A percentile compares a stretch with the other conserved stretches of the same genome.
These are phyloP conservation scores for Serrognathus titanus DNA, from an alignment of 2,888 invertebrate species.

Conservation along the genomic window DNA sequence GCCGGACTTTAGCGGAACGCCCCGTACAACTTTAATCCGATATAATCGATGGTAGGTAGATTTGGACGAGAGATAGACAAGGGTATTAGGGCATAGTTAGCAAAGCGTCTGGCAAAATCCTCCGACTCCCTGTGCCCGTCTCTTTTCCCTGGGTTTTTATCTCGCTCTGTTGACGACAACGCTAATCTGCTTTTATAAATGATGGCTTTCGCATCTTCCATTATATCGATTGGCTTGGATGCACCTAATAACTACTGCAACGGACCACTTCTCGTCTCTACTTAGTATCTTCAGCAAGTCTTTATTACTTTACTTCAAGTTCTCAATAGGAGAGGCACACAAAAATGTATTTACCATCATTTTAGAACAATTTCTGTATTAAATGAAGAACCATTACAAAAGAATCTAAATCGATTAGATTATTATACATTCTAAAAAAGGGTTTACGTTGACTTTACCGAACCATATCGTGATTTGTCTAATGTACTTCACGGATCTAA, in stretches of 20 bases:
- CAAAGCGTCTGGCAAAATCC: slow-evolving; percentile 34
- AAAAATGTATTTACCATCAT: too few relatives aligned
- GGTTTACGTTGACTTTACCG: too few relatives aligned
- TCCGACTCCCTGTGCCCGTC: slow-evolving; percentile 3
- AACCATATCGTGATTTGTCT: too few relatives aligned
- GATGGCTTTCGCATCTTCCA: slow-evolving; percentile 8
- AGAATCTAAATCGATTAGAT: too few relatives aligned
- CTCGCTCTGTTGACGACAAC: slow-evolving; percentile 6
- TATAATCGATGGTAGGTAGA: slow-evolving; percentile 43
- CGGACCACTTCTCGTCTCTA: too few relatives aligned
- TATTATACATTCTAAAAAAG: too few relatives aligned
- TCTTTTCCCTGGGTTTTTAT: slow-evolving; percentile 8
- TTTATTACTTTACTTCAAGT: too few relatives aligned
- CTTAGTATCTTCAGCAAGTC: too few relatives aligned
- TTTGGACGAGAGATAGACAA: slow-evolving; percentile 37
- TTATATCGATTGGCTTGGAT: not conserved
- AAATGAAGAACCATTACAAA: too few relatives aligned
- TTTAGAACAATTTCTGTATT: too few relatives aligned
- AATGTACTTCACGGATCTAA: too few relatives aligned
- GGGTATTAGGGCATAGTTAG: slow-evolving; percentile 46
- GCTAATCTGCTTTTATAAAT: slow-evolving; percentile 15
- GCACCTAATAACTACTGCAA: not conserved
- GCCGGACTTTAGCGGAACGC: not conserved
- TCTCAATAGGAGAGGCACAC: too few relatives aligned
- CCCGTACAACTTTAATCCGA: slow-evolving; percentile 31